phyloP scores from a whole-genome alignment of 64 coral and sea anemone genomes.

The Actinia equina region DNA sequence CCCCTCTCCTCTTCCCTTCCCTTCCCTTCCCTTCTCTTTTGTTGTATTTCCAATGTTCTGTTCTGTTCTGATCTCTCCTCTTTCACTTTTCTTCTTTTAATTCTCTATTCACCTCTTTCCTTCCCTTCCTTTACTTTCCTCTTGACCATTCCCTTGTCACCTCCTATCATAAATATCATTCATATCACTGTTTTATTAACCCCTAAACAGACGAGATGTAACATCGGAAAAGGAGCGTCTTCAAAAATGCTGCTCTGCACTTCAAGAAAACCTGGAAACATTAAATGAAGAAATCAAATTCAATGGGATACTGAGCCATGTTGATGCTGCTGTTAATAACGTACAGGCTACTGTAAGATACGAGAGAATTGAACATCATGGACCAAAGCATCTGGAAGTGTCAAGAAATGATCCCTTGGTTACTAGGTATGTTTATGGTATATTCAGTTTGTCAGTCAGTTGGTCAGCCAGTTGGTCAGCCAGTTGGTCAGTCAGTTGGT shows the following conservation, averaged over 20 bases:
- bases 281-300: constrained; percentile 79
- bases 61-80: too few species aligned
- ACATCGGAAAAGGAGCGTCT: constrained; percentile 71
- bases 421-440: constrained; percentile 69
- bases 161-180: too few species aligned
- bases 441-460: too few species aligned
- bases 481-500: too few species aligned
- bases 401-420: constrained; percentile 62
- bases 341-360: constrained; percentile 62
- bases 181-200: not conserved
- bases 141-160: too few species aligned
- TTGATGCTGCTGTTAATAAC: constrained; percentile 62
- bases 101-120: too few species aligned
- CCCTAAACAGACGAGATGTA: constrained; percentile 37
- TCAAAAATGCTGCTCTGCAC: constrained; percentile 58
- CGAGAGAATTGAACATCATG: constrained; percentile 72
- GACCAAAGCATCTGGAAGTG: constrained; percentile 65
- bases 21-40: too few species aligned
- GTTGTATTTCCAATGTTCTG: too few species aligned
- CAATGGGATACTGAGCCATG: constrained; percentile 53
- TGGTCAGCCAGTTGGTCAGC: too few species aligned
- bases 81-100: too few species aligned
- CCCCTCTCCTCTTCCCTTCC: too few species aligned
- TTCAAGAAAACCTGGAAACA: constrained; percentile 40
- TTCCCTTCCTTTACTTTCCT: too few species aligned